Conservation (phyloP, 2,113 vertebrate species). For the Melanotaenia duboulayi region DNA sequence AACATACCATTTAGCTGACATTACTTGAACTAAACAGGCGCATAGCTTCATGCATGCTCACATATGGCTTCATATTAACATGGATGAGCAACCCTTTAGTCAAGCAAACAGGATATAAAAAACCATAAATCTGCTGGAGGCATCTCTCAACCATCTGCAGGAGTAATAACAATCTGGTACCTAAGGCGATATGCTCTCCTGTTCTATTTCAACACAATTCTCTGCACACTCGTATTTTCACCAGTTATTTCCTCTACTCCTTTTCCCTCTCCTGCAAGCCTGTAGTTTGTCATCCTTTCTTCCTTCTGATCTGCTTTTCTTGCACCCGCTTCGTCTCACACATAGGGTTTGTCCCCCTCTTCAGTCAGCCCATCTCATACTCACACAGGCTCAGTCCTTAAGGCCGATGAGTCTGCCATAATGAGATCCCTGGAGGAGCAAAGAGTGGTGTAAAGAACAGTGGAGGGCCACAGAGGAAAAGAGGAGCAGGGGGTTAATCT, state of each 20-base stretch:
- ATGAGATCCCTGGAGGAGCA: conserved; percentile 79
- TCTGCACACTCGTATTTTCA: conserved; percentile 25
- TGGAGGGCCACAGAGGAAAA: conserved; percentile 11
- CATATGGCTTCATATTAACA: conserved; percentile 38
- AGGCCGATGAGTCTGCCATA: conserved; percentile 62
- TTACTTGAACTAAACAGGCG: conserved; percentile 72
- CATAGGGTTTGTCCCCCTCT: conserved; percentile 34
- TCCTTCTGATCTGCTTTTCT: conserved; percentile 10
- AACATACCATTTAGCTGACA: conserved; percentile 62
- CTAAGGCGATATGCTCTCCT: conserved; percentile 49
- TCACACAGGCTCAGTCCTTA: conserved; percentile 40
- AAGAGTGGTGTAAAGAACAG: conserved; percentile 36
- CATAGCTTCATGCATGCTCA: conserved; percentile 20
- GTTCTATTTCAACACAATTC: conserved; percentile 53
- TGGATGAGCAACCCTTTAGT: conserved; percentile 29
- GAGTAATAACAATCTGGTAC: conserved; percentile 70
- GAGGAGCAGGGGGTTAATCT: conserved; percentile 36
- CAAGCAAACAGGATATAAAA: conserved; percentile 25
- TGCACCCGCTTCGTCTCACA: conserved; percentile 14
- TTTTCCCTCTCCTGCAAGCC: conserved; percentile 14
- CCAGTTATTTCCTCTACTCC: conserved; percentile 11
- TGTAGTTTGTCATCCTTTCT: conserved; percentile 10
- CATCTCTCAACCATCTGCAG: conserved; percentile 68
- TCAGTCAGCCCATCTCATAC: conserved; percentile 43
- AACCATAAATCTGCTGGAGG: conserved; percentile 63